Evolutionary conservation across 2,113 vertebrate species (phyloP).

Genomic region (human): GRCh38 chr7:134097501-134098000

Average conservation of each 20-base stretch:
- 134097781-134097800: not conserved
- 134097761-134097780: not conserved
- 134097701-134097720: not conserved
- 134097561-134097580: not conserved
- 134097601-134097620: not conserved
- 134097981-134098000: not conserved
- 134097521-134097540: fast-evolving
- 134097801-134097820: not conserved
- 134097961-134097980: not conserved
- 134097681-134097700: not conserved
- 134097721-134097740: not conserved
- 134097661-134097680: not conserved
- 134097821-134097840: not conserved
- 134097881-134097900: not conserved
- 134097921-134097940: not conserved
- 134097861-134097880: not conserved
- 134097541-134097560: not conserved
- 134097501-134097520: not conserved
- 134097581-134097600: not conserved
- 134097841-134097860: not conserved
- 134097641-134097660: not conserved
- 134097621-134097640: not conserved
- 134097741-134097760: not conserved
- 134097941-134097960: not conserved
- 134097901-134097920: not conserved